phyloP scores from a whole-genome alignment of 2,113 vertebrate species.

The Heliornis fulica region DNA sequence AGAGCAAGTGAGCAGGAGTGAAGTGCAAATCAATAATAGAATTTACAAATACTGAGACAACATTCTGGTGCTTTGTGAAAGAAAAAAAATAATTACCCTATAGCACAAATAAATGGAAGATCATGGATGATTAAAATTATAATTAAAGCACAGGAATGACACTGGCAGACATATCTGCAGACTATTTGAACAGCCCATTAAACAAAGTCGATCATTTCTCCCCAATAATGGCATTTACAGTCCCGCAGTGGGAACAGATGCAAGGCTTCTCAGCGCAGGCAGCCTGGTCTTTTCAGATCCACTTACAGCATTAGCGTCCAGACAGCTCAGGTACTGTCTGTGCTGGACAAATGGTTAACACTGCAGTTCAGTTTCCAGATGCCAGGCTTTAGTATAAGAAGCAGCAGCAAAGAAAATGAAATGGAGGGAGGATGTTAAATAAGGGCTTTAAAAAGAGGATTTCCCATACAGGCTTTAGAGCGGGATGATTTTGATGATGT shows the following conservation, averaged over 20 bases:
- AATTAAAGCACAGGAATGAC: conserved; percentile 67
- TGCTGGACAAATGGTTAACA: conserved; percentile 31
- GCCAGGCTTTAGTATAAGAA: conserved; percentile 65
- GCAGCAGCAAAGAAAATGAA: conserved; percentile 70
- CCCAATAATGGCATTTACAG: conserved; percentile 68
- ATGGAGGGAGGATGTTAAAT: conserved; percentile 61
- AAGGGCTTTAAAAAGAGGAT: conserved; percentile 65
- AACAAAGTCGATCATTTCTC: conserved; percentile 63
- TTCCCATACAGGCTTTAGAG: conserved; percentile 58
- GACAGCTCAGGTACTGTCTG: conserved; percentile 56
- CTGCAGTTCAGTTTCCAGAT: conserved; percentile 54
- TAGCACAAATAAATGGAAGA: conserved; percentile 62
- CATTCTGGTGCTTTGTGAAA: conserved; percentile 25
- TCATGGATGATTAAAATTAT: conserved; percentile 66
- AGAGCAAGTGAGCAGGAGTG: background rate
- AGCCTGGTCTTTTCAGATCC: conserved; percentile 45
- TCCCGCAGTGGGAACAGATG: conserved; percentile 54
- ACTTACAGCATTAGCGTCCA: conserved; percentile 50
- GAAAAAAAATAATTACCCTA: conserved; percentile 66
- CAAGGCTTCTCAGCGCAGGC: conserved; percentile 61
- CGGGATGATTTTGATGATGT: conserved; percentile 66
- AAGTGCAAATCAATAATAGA: conserved; percentile 51
- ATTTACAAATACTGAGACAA: conserved; percentile 41
- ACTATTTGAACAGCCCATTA: conserved; percentile 41
- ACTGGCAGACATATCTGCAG: conserved; percentile 50